A percentile compares a stretch with the other conserved stretches of the same genome.
phyloP scores from a whole-genome alignment of 2,797 vertebrate species.

The Eulemur albifrons region DNA sequence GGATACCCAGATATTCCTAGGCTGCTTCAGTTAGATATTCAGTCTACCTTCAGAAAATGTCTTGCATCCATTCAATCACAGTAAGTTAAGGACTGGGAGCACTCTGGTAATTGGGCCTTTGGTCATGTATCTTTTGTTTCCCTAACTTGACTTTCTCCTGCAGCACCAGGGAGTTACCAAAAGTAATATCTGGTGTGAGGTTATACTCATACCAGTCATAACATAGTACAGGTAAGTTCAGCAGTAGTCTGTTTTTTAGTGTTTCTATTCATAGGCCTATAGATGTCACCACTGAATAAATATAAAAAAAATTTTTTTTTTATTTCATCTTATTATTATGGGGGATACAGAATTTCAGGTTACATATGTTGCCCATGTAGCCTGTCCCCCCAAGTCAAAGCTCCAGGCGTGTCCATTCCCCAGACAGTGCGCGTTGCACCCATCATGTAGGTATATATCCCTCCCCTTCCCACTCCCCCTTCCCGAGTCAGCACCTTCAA shows the following conservation, averaged over 20 bases:
- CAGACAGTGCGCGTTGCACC: too few relatives aligned
- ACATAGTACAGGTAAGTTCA: background rate
- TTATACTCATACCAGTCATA: background rate
- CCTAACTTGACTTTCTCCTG: constrained; percentile 43
- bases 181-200: background rate
- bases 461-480: too few relatives aligned
- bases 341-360: too few relatives aligned
- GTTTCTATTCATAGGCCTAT: background rate
- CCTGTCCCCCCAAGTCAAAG: too few relatives aligned
- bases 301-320: background rate
- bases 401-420: too few relatives aligned
- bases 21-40: constrained; percentile 79
- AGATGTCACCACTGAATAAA: constrained; percentile 51
- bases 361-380: too few relatives aligned
- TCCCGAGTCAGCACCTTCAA: too few relatives aligned
- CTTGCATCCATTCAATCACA: constrained; percentile 62
- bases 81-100: constrained; percentile 65
- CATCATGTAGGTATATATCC: too few relatives aligned
- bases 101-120: background rate
- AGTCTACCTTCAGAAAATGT: constrained; percentile 72
- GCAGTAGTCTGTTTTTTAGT: background rate
- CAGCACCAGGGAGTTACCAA: background rate
- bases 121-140: background rate
- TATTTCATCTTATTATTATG: too few relatives aligned
- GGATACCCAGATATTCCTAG: constrained; percentile 78